Evolutionary conservation across 2,888 invertebrate species (phyloP), one percentile per base, ranked within the genome.

Genomic region (Aspidiotus destructor): DNA sequence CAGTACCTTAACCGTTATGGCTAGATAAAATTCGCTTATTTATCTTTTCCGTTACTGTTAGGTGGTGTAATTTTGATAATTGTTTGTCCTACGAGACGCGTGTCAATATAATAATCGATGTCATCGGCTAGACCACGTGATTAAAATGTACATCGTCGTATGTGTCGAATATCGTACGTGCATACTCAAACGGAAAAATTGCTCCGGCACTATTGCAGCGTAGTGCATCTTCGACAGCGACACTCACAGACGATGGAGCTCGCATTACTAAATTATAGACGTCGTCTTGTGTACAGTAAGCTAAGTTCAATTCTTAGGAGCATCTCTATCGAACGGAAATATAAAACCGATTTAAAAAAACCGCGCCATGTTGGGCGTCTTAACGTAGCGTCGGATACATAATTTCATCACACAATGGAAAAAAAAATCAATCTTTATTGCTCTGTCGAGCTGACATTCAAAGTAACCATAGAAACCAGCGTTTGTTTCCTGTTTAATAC

Each of bases 391-490:
- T 58, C 67, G 67, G 67, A 67, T 67, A 67, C 67, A 67, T 67
- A 67, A 67, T 67, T 67, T 67, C 41, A 67, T 58, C 58, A 67
- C 54, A 57, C 40, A 58, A 65, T 58, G 60, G 48, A 48, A 67
- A 67, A 63, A n/a, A 67, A 67, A 67, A 67, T 67, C 67, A 67
- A 67, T 67, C 67, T 58, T 67, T 67, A 67, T 67, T 67, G 67
- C 67, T 67, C 67, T 58, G 67, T 67, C 60, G 67, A 58, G 58
- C 67, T 67, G 67, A 67, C 67, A 67, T 67, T 67, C 67, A 67
- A 67, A 67, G 67, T 67, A 67, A 67, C 67, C 67, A 67, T 67
- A 67, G 67, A 67, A 67, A 67, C 67, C 48, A 67, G 67, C 57
- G 60, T 67, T 67, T 57, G 67, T 67, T 67, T 67, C 67, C 67